Conservation (phyloP, 2,888 invertebrate genomes). For the Dendrolimus houi region DNA sequence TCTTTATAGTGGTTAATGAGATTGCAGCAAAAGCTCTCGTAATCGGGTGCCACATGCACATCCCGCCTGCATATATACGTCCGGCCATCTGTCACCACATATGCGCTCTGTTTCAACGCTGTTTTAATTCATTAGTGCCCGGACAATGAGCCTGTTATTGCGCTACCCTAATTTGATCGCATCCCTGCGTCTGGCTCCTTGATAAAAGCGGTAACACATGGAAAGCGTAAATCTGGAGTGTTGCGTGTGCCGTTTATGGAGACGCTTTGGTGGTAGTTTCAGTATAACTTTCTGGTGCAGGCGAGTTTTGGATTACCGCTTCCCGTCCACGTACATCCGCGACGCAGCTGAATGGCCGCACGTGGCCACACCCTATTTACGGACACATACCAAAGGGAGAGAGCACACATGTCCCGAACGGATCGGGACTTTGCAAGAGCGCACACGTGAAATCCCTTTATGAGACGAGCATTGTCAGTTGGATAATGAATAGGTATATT, state of each 20-base stretch:
- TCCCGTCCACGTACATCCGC: conserved; percentile 72
- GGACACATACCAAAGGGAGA: conserved; percentile 70
- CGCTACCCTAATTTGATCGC: conserved; percentile 32
- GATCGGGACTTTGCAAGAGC: conserved; percentile 70
- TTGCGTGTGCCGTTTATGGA: not conserved
- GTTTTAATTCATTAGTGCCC: conserved; percentile 68
- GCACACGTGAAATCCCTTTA: conserved; percentile 75
- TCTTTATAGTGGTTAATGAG: conserved; percentile 33
- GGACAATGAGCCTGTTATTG: conserved; percentile 51
- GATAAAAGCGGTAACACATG: conserved; percentile 9
- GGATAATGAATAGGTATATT: conserved; percentile 72
- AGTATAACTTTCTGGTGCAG: conserved; percentile 42
- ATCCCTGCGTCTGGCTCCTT: conserved; percentile 2
- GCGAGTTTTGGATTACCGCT: conserved; percentile 69
- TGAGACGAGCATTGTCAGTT: conserved; percentile 67
- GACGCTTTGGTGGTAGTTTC: conserved; percentile 29
- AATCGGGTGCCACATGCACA: conserved; percentile 55
- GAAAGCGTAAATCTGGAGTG: conserved; percentile 4
- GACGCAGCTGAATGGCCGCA: conserved; percentile 72
- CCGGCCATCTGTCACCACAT: conserved; percentile 73
- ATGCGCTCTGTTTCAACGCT: conserved; percentile 61
- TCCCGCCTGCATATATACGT: conserved; percentile 42
- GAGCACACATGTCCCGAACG: conserved; percentile 74
- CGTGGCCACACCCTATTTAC: conserved; percentile 76
- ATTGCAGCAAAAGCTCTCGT: conserved; percentile 50